These are phyloP conservation scores for Morus bassanus DNA, from an alignment of 2,797 vertebrate species.

Conservation along the genomic window DNA sequence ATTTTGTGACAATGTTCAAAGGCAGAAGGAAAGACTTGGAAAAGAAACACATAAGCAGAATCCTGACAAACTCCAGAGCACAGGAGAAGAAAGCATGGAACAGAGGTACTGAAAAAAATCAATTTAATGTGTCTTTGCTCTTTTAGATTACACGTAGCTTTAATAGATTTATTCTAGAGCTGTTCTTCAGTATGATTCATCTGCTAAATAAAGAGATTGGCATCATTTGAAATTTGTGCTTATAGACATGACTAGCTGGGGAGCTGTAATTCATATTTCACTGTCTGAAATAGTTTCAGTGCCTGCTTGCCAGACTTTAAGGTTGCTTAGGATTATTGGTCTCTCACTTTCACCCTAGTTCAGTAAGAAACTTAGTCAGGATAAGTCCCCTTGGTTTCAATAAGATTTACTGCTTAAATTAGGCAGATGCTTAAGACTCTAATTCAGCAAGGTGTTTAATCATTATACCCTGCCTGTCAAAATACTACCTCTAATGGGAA, in stretches of 20 bases:
- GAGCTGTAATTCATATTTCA: conserved; percentile 1
- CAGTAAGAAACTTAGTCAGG: neutral
- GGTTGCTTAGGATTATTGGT: neutral
- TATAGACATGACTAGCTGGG: neutral
- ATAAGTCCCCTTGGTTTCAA: conserved; percentile 13
- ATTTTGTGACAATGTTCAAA: neutral
- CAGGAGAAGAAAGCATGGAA: neutral
- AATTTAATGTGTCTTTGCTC: neutral
- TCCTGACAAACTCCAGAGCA: neutral
- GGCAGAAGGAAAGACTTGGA: neutral
- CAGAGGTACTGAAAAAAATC: neutral
- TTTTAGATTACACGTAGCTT: neutral
- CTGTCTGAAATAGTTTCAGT: neutral
- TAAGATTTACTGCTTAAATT: conserved; percentile 50
- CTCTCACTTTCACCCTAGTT: conserved; percentile 7
- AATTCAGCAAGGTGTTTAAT: conserved; percentile 25
- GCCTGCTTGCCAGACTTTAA: conserved; percentile 9
- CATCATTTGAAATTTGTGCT: neutral
- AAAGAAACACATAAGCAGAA: neutral
- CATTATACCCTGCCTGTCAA: neutral
- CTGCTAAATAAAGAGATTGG: neutral
- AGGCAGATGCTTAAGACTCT: conserved; percentile 18
- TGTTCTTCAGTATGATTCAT: neutral
- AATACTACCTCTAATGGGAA: neutral
- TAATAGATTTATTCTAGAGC: neutral